Evolutionary conservation across 1,140 invertebrate species (phyloP).

Genomic region (Temnothorax curvispinosus): DNA sequence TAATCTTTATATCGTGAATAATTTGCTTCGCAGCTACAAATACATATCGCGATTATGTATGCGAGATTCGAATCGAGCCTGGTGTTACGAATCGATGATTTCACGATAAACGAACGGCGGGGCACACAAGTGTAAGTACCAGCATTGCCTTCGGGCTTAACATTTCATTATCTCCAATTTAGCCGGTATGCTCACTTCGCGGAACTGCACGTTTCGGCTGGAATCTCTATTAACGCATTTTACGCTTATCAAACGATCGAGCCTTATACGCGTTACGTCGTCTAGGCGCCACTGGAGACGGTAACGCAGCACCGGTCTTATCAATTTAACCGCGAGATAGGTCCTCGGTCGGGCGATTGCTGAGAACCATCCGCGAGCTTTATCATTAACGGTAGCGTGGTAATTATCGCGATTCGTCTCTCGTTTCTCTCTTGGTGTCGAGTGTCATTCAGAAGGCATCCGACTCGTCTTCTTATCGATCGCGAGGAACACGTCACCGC

Average conservation of each 20-base stretch:
- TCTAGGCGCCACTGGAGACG: background rate
- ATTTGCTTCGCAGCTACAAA: background rate
- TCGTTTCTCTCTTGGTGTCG: background rate
- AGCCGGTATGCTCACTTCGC: background rate
- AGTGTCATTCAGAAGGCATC: background rate
- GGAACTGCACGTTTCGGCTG: background rate
- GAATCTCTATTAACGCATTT: constrained; percentile 11
- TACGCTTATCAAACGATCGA: background rate
- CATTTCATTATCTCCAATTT: constrained; percentile 32
- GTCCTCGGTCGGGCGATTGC: background rate
- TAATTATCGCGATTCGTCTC: constrained; percentile 19
- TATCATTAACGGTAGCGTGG: constrained; percentile 4
- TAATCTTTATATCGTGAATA: background rate
- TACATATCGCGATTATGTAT: background rate
- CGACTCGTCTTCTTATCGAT: constrained; percentile 14
- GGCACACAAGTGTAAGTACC: background rate
- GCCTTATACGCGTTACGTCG: background rate
- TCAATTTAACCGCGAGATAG: background rate
- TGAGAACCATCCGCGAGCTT: background rate
- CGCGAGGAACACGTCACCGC: background rate
- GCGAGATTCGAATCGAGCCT: background rate
- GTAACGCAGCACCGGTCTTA: background rate
- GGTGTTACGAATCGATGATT: background rate
- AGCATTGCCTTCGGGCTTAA: background rate
- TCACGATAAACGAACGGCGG: background rate